Conservation (phyloP, 2,113 vertebrate species). For the Serilophus lunatus region DNA sequence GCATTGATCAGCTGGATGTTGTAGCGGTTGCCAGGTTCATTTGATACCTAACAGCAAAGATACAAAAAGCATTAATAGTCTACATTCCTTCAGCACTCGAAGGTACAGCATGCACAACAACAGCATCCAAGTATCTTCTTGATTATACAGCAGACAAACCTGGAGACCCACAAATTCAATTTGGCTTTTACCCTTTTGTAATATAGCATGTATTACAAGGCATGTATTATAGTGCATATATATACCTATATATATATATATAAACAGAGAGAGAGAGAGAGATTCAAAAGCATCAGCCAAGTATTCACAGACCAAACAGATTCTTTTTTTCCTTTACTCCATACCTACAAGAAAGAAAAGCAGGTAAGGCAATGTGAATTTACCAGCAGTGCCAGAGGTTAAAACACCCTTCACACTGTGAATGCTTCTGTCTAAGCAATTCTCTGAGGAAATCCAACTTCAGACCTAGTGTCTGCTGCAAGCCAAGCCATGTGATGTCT, state of each 20-base stretch:
- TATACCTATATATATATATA: too few species aligned
- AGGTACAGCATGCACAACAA: background rate
- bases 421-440: background rate
- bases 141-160: background rate
- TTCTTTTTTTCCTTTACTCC: background rate
- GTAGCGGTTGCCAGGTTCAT: conserved; percentile 97
- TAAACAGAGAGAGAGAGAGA: too few species aligned
- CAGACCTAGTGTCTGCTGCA: background rate
- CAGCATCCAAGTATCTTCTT: background rate
- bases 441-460: background rate
- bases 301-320: background rate
- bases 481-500: background rate
- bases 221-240: background rate
- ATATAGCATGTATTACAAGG: background rate
- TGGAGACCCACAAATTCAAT: background rate
- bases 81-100: fast-evolving
- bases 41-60: conserved; percentile 85
- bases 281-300: background rate
- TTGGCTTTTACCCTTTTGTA: background rate
- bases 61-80: background rate
- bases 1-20: conserved; percentile 99
- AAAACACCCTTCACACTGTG: fast-evolving
- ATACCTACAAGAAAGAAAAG: background rate
- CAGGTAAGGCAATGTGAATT: background rate
- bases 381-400: background rate